Percentiles rank a stretch among this genome's conserved stretches.
Evolutionary conservation across 2,797 vertebrate species (phyloP).

Genomic region (Lacerta viridis): DNA sequence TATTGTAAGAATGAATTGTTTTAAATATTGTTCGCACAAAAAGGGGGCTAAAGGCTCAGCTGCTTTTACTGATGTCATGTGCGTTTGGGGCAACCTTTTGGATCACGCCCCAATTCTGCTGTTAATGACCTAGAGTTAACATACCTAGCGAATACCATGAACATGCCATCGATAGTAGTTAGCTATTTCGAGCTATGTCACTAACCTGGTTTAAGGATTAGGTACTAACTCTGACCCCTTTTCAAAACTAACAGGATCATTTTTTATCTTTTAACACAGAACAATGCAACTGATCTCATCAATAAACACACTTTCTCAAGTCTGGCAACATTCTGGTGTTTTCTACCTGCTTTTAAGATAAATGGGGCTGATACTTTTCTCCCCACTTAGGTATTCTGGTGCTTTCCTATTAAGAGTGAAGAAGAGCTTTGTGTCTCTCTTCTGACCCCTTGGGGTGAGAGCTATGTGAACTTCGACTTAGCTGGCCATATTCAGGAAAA

Average conservation of each 20-base stretch:
- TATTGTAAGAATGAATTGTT: no score
- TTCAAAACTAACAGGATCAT: not conserved
- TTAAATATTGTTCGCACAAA: no score
- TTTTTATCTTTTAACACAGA: not conserved
- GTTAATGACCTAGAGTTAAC: not conserved
- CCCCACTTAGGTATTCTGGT: not conserved
- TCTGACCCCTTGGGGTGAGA: not conserved
- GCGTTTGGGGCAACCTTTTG: not conserved
- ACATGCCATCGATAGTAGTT: not conserved
- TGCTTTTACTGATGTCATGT: not conserved
- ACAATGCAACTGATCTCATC: not conserved
- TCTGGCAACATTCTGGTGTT: not conserved
- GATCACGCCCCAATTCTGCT: not conserved
- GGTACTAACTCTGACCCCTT: not conserved
- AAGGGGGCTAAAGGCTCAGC: not conserved
- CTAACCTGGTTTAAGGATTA: not conserved
- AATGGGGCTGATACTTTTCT: not conserved
- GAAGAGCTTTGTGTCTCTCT: not conserved
- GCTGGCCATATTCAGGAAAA: not conserved
- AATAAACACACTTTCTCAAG: not conserved
- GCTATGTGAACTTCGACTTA: conserved; percentile 5
- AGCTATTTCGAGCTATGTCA: not conserved
- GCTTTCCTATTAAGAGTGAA: conserved; percentile 17
- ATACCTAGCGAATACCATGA: not conserved
- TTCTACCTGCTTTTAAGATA: not conserved